These are phyloP conservation scores for Sinocyclocheilus anshuiensis DNA, from an alignment of 2,113 vertebrate species.

Conservation along the genomic window DNA sequence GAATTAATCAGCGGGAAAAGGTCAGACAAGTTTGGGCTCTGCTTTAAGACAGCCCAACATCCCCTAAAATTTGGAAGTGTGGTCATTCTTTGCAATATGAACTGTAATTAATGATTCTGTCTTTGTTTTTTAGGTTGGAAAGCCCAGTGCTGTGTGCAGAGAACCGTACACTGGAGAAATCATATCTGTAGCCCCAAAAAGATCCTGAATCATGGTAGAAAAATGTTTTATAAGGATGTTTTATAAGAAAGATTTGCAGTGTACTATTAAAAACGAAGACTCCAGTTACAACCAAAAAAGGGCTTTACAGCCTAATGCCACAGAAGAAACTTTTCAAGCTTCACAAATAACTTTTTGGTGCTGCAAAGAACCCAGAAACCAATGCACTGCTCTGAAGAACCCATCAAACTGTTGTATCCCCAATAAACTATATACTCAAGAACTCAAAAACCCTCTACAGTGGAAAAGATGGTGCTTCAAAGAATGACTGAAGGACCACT, in stretches of 20 bases:
- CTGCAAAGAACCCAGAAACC: not conserved
- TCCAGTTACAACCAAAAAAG: not conserved
- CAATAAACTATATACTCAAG: no score
- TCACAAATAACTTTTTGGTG: not conserved
- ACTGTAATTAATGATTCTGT: not conserved
- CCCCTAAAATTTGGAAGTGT: not conserved
- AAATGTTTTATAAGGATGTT: not conserved
- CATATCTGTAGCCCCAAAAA: conserved; percentile 57
- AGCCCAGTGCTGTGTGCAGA: conserved; percentile 82
- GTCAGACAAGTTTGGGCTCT: conserved; percentile 64
- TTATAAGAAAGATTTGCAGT: not conserved
- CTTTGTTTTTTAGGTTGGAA: conserved; percentile 78
- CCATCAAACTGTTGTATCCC: not conserved
- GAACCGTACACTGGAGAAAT: conserved; percentile 78
- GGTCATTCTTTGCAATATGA: not conserved
- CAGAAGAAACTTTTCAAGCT: not conserved
- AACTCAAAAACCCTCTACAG: not conserved
- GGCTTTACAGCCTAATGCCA: not conserved
- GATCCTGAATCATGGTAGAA: not conserved
- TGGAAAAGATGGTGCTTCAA: not conserved
- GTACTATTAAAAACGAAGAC: not conserved
- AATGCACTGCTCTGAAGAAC: not conserved
- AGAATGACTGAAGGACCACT: not conserved
- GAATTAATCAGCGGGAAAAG: conserved; percentile 85
- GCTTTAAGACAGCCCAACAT: not conserved